Base-by-base conservation (phyloP, 1,140 invertebrate genomes). In the Aphelinus certus region DNA sequence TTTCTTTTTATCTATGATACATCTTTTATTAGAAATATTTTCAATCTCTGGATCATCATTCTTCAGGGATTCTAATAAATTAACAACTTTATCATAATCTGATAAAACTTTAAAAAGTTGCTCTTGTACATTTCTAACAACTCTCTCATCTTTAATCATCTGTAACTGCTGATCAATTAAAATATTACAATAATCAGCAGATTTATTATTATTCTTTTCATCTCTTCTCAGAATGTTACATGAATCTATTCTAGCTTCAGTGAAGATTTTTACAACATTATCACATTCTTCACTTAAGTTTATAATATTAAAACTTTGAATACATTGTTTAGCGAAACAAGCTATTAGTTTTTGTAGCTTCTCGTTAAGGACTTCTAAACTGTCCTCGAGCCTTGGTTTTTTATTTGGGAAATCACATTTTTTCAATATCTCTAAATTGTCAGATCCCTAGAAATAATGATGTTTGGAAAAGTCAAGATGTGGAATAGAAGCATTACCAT, bases 161-260 rank as follows among this genome's bases (percentile, higher is more conserved):
- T 49, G 63, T 7, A 65, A 43, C 49, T 65, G 63, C 6, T 49
- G n/a, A 0, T 65, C 63, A 7, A 51, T 65, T 49, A 65, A n/a
- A 26, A 42, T 49, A 0, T 65, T 49, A 26, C 10, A 3, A 26
- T 65, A 51, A 65, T 51, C 42, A 65, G 7, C 48, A 48, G 42
- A 3, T 42, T 7, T 5, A n/a, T 48, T 43, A 47, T 51, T 49
- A 4, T 65, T 48, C 7, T 1, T 2, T 2, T 62, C 42, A 43
- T 45, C 2, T 45, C 45, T 45, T 1, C 43, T 62, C 26, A 26
- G 26, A 26, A 26, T 26, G 26, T 26, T 26, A 26, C 26, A 26
- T 26, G 26, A 26, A 26, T 26, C 26, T 26, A 26, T 26, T 45
- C 46, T 4, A 1, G 7, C 2, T 4, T 62, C 46, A 45, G 43